Percentiles rank a stretch among this genome's conserved stretches.
These are phyloP conservation scores for Bolborhynchus lineola DNA, from an alignment of 2,113 vertebrate species.

Conservation along the genomic window DNA sequence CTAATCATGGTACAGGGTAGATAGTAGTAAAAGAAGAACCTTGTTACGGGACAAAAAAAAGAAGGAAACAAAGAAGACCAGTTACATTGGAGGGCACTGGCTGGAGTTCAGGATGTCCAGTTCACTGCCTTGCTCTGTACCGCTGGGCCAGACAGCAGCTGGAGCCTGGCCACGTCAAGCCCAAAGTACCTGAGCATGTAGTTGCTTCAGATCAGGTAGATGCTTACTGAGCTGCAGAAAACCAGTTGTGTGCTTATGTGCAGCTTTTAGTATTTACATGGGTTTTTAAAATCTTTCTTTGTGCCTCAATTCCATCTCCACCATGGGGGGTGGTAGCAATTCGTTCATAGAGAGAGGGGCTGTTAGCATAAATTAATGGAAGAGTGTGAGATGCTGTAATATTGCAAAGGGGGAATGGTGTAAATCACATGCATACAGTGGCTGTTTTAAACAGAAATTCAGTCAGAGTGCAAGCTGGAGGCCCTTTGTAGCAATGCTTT, in stretches of 20 bases:
- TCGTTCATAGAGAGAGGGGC: background rate
- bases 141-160: background rate
- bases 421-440: background rate
- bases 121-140: background rate
- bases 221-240: background rate
- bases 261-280: background rate
- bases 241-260: background rate
- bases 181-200: background rate
- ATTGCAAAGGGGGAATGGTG: background rate
- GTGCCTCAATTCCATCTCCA: background rate
- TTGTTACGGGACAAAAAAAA: background rate
- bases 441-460: background rate
- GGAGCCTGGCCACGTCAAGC: background rate
- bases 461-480: background rate
- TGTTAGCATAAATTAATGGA: background rate
- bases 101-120: background rate
- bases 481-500: background rate
- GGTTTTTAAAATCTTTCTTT: background rate
- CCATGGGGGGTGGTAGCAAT: background rate
- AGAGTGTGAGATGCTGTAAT: background rate
- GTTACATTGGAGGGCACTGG: fast-evolving
- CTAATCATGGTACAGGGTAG: background rate
- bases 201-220: background rate
- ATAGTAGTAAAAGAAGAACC: background rate
- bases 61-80: background rate